Percentiles rank a stretch among this genome's conserved stretches.
Evolutionary conservation across 2,888 invertebrate genomes (phyloP).

Genomic region (Encarsia formosa): DNA sequence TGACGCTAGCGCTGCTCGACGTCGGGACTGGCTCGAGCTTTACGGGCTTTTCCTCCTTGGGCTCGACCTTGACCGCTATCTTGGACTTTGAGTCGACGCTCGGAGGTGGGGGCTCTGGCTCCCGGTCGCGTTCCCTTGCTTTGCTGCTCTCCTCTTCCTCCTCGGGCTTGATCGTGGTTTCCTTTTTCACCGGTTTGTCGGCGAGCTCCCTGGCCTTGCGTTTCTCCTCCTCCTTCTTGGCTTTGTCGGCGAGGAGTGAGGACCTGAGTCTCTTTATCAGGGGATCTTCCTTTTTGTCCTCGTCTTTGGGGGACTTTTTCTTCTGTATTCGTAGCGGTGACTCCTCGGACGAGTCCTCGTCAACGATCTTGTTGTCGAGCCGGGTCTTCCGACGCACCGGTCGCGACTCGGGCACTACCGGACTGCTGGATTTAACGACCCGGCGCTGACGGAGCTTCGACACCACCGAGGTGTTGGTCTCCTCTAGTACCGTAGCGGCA

Average conservation of each 20-base stretch:
- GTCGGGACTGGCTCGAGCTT: not conserved
- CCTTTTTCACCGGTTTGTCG: slow-evolving; percentile 2
- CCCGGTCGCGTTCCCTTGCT: slow-evolving; percentile 46
- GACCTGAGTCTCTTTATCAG: slow-evolving; percentile 40
- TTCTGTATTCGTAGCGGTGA: not conserved
- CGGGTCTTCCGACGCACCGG: slow-evolving; percentile 32
- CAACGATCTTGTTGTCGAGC: slow-evolving; percentile 13
- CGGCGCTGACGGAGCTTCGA: slow-evolving; percentile 43
- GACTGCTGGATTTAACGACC: slow-evolving; percentile 25
- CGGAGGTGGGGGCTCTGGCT: slow-evolving; percentile 45
- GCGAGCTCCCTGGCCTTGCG: slow-evolving; percentile 22
- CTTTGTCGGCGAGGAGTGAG: slow-evolving; percentile 35
- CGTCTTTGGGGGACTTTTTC: slow-evolving; percentile 14
- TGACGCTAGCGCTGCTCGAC: not conserved
- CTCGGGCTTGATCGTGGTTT: slow-evolving; percentile 9
- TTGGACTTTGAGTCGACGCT: slow-evolving; percentile 3
- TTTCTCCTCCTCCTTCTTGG: not conserved
- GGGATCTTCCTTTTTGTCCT: slow-evolving; percentile 34
- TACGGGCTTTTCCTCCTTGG: not conserved
- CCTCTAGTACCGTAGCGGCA: slow-evolving; percentile 43
- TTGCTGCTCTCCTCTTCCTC: slow-evolving; percentile 31
- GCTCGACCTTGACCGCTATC: slow-evolving; percentile 12
- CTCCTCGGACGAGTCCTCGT: slow-evolving; percentile 21
- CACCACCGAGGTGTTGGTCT: slow-evolving; percentile 39
- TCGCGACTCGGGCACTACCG: slow-evolving; percentile 29